Evolutionary conservation across 1,140 invertebrate genomes (phyloP).

Genomic region (Temnothorax longispinosus): DNA sequence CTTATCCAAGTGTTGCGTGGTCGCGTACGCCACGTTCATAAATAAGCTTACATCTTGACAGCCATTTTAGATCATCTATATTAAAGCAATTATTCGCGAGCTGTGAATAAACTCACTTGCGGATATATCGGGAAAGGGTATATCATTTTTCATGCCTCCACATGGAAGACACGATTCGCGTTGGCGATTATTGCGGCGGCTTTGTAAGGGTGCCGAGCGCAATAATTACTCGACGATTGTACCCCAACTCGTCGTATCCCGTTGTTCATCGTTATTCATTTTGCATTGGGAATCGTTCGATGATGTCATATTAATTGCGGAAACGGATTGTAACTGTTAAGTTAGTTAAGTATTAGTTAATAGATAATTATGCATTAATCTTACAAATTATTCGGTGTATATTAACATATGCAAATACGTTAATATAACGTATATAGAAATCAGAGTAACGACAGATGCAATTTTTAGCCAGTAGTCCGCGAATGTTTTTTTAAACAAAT

Average conservation of each 20-base stretch:
- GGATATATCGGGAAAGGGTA: conserved; percentile 5
- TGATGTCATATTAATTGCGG: conserved; percentile 19
- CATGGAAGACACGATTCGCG: neutral
- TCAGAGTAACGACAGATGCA: neutral
- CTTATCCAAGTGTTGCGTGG: neutral
- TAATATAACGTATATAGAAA: neutral
- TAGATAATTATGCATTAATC: neutral
- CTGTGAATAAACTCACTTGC: neutral
- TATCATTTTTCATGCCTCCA: neutral
- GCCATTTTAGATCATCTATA: conserved; percentile 26
- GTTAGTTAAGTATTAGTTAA: conserved; percentile 3
- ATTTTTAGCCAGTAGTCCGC: neutral
- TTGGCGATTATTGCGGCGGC: neutral
- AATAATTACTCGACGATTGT: conserved; percentile 16
- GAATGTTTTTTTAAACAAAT: neutral
- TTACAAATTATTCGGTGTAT: neutral
- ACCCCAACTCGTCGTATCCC: neutral
- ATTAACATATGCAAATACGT: neutral
- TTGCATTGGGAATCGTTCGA: neutral
- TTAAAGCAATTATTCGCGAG: conserved; percentile 16
- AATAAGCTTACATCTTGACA: conserved; percentile 32
- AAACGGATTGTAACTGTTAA: neutral
- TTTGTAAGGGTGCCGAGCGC: neutral
- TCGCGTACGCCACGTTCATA: neutral
- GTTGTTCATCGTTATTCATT: conserved; percentile 21